Conservation (phyloP, 2,797 vertebrate species). For the Gallinago stenura region DNA sequence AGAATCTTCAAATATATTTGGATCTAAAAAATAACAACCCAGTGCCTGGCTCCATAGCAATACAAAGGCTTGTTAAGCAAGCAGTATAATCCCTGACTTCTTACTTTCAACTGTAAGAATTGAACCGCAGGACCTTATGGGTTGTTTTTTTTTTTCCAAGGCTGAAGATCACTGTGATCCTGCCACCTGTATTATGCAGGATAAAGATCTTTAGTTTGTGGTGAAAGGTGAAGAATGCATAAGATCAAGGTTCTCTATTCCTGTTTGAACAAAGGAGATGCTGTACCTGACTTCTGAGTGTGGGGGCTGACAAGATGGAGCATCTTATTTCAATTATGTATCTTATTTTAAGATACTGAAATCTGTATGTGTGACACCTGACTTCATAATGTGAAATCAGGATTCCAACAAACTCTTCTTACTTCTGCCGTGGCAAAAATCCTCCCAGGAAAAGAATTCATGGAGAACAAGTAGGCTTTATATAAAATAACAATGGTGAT, state of each 20-base stretch:
- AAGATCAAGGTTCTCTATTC: background rate
- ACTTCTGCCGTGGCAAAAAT: background rate
- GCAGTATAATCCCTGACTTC: background rate
- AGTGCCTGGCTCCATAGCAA: fast-evolving
- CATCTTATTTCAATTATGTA: background rate
- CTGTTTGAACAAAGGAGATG: background rate
- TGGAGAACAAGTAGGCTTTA: background rate
- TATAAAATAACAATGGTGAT: background rate
- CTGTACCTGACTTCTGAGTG: background rate
- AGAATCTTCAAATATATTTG: background rate
- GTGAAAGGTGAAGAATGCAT: background rate
- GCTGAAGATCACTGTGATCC: background rate
- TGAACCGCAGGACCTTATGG: background rate
- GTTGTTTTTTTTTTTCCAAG: background rate
- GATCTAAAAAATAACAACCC: fast-evolving
- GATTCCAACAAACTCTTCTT: background rate
- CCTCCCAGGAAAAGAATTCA: background rate
- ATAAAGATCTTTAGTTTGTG: background rate
- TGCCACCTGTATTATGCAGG: background rate
- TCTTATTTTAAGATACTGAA: background rate
- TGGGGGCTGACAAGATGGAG: background rate
- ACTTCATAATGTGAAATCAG: background rate
- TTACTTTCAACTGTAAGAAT: background rate
- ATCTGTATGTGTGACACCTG: background rate
- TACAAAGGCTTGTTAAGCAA: background rate